Base-by-base conservation (phyloP, 2,113 vertebrate genomes). In the Onychostruthus taczanowskii region DNA sequence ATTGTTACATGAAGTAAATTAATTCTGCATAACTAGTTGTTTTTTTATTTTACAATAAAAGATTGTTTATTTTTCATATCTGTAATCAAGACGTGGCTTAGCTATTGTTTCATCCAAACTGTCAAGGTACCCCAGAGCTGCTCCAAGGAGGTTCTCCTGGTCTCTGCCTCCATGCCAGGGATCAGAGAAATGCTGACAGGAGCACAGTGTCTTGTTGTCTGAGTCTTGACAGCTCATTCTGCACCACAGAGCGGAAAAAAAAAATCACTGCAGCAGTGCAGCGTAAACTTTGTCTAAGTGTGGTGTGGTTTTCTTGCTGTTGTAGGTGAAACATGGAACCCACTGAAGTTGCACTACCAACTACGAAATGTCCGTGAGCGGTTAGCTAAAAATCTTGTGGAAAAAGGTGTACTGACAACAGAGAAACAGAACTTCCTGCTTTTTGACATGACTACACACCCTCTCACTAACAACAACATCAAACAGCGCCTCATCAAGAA, bases 341-440 rank as follows among this genome's bases (percentile, higher is more conserved):
- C 99, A 2, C 92, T 99, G 95, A 99, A 99, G 96, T 97, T 99
- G n/a, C 99, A 99, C 96, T 99, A 99, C 96, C 99, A 99, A 20
- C 97, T 99, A 93, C 97, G 99, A 97, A 99, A 99, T 2, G 99
- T 99, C 22, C 98, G 99, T 26, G 99, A 99, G 95, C 98, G 98
- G 5, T 97, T 99, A 97, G 99, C 99, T 93, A 99, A 99, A 97
- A 99, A 99, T 97, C 97, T 99, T 80, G 99, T 99, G 94, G 99
- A 99, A 95, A 99, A 99, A 93, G 99, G 99, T 11, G 99, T 99
- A 77, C 96, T 99, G 93, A 99, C 99, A 13, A 99, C 99, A 15
- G 99, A 99, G 97, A 99, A 99, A 97, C 99, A 99, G 97, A 99
- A 99, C 98, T 99, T 99, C 97, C 98, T 99, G 76, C 98, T 99